phyloP scores from a whole-genome alignment of 2,113 vertebrate genomes.

The Gasterosteus aculeatus region DNA sequence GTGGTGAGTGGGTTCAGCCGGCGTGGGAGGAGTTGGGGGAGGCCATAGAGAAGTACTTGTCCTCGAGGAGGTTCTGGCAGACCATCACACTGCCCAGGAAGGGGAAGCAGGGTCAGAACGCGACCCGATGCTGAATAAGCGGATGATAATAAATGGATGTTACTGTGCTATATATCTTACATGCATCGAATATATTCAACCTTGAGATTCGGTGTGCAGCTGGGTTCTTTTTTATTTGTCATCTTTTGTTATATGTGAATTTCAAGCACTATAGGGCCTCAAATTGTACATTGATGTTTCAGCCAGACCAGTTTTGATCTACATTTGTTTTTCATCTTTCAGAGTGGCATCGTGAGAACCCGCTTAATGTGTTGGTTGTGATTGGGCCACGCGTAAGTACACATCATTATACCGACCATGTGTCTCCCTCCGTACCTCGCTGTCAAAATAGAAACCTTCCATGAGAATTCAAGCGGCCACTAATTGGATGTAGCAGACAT shows the following conservation, averaged over 20 bases:
- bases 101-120: too few species aligned
- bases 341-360: constrained; percentile 88
- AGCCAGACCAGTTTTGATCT: constrained; percentile 7
- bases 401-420: constrained; percentile 1
- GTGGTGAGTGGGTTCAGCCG: too few species aligned
- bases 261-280: constrained; percentile 47
- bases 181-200: background rate
- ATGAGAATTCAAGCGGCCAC: constrained; percentile 33
- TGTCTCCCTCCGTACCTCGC: constrained; percentile 4
- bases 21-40: too few species aligned
- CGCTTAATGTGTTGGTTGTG: constrained; percentile 84
- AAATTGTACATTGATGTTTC: constrained; percentile 37
- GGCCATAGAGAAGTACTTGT: too few species aligned
- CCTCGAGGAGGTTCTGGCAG: too few species aligned
- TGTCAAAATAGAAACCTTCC: constrained; percentile 38
- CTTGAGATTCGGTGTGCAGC: background rate
- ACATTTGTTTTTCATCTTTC: constrained; percentile 59
- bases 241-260: constrained; percentile 12
- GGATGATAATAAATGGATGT: too few species aligned
- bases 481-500: constrained; percentile 75
- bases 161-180: background rate
- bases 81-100: too few species aligned
- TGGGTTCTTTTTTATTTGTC: background rate
- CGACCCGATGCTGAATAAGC: too few species aligned
- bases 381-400: constrained; percentile 87